Base-by-base conservation (phyloP, 2,797 vertebrate genomes). In the Sebastes vulpes region DNA sequence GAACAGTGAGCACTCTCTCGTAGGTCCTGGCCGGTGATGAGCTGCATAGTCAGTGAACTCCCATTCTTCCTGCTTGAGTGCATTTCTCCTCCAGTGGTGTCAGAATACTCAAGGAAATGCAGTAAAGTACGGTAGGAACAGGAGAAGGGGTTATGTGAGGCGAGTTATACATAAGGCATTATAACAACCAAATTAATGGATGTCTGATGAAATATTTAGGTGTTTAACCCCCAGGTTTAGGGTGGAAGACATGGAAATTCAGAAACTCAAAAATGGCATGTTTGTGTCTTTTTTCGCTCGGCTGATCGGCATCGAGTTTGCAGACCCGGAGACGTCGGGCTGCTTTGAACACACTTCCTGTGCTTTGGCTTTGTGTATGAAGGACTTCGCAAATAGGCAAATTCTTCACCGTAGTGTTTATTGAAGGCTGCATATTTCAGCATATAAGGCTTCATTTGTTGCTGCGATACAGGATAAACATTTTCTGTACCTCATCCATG, bases 111-210 rank as follows among this genome's bases (percentile, higher is more conserved):
- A 70, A 68, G 77, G 79, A 93, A 90, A 89, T 78, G 78, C 76
- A 88, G 86, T 84, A 67, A 88, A 91, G 84, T 82, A 90, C 29
- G 75, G 79, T 73, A 66, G 75, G 77, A 89, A 80, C 88, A 75
- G 72, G 69, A 65, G 52, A 58, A 68, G 67, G 70, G 90, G 90
- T 94, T 92, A 92, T 79, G 76, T 84, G 81, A 92, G 88, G 89
- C 77, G 18, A 81, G 76, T 84, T 93, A 94, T 94, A 93, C 92
- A 95, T 95, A 95, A 95, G 90, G 86, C 86, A 95, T 94, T 92
- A 85, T 89, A 93, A 95, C 94, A 96, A 94, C 91, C 76, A 92
- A 93, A 96, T 96, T 93, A 94, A 96, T 96, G 94, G 93, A 95
- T 92, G 94, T 92, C 90, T 92, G 75, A 67, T 95, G 8, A 93